Evolutionary conservation across 2,113 vertebrate genomes (phyloP).

Genomic region (Geothlypis trichas): DNA sequence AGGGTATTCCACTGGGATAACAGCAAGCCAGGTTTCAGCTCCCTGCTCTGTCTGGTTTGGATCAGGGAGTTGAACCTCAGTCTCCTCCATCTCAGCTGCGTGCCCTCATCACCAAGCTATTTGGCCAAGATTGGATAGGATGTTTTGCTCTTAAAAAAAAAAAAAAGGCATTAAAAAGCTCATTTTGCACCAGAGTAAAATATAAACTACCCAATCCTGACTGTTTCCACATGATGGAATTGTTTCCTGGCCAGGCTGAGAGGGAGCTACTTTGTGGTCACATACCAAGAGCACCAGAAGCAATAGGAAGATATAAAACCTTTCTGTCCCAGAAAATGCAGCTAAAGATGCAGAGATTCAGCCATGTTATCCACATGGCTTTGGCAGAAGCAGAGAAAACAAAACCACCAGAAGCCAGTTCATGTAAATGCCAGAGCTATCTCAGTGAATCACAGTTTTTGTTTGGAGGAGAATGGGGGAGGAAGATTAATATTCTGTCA

Average conservation of each 20-base stretch:
- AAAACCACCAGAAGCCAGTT: constrained; percentile 7
- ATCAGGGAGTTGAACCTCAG: constrained; percentile 3
- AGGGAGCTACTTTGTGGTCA: neutral
- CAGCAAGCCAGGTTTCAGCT: constrained; percentile 29
- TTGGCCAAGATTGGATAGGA: neutral
- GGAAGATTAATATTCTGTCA: neutral
- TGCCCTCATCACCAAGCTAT: neutral
- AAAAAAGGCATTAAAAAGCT: neutral
- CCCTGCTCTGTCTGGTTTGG: constrained; percentile 31
- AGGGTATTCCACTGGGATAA: constrained; percentile 17
- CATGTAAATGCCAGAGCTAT: neutral
- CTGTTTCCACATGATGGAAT: constrained; percentile 4
- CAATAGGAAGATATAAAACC: neutral
- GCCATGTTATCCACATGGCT: neutral
- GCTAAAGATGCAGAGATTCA: neutral
- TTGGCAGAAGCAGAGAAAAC: neutral
- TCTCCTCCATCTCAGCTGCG: neutral
- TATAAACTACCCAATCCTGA: neutral
- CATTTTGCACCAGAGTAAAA: neutral
- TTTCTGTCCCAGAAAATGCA: neutral
- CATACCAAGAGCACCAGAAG: neutral
- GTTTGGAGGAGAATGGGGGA: neutral
- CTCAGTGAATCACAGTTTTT: constrained; percentile 12
- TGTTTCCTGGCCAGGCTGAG: neutral
- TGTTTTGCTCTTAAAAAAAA: neutral